Percentiles rank a stretch among this genome's conserved stretches.
Conservation (phyloP, 2,888 invertebrate species). For the Lucinisca nassula region DNA sequence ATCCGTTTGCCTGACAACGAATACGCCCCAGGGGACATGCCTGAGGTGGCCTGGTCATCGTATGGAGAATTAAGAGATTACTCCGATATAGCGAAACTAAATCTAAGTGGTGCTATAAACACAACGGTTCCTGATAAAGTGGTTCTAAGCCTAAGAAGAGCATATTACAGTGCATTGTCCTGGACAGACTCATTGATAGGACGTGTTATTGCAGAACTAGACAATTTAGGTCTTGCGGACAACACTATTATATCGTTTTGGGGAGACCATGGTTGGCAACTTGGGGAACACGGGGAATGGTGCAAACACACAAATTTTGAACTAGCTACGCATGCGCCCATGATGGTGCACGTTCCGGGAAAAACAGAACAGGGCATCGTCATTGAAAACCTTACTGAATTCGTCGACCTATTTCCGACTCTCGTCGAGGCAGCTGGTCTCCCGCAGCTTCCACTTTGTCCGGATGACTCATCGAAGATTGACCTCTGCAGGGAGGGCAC, state of each 20-base stretch:
- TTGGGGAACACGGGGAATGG: constrained; percentile 81
- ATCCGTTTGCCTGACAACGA: constrained; percentile 73
- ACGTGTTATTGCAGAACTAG: constrained; percentile 61
- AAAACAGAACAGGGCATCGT: constrained; percentile 70
- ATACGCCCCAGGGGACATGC: constrained; percentile 76
- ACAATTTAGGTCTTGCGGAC: constrained; percentile 62
- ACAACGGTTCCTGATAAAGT: constrained; percentile 73
- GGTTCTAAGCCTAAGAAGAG: constrained; percentile 65
- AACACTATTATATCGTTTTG: constrained; percentile 75
- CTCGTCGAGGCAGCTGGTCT: constrained; percentile 77
- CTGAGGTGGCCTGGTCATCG: constrained; percentile 74
- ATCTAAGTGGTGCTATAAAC: constrained; percentile 72
- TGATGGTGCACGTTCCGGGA: constrained; percentile 80
- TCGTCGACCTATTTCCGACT: constrained; percentile 79
- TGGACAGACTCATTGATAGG: constrained; percentile 72
- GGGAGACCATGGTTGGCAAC: constrained; percentile 80
- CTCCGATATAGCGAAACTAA: constrained; percentile 67
- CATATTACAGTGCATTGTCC: constrained; percentile 74
- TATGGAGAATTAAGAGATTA: constrained; percentile 72
- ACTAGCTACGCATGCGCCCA: constrained; percentile 77
- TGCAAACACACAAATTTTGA: constrained; percentile 80
- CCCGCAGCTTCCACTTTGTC: constrained; percentile 61
- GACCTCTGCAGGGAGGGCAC: constrained; percentile 73
- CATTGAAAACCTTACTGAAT: constrained; percentile 73
- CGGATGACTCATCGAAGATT: constrained; percentile 61